A percentile compares a stretch with the other conserved stretches of the same genome.
Evolutionary conservation across 2,888 invertebrate species (phyloP).

Genomic region (Nephrotoma flavescens): DNA sequence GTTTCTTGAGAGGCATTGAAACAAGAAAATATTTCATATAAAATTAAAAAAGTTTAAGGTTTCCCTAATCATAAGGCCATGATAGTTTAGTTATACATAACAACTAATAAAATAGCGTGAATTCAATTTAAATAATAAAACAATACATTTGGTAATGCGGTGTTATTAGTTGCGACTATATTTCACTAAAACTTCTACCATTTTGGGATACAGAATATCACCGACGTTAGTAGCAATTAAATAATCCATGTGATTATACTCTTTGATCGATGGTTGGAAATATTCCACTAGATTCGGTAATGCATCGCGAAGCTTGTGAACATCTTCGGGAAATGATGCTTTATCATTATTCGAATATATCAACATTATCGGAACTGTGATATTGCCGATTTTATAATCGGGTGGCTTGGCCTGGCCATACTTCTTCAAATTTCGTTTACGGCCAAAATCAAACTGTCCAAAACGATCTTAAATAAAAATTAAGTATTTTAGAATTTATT

Average conservation of each 20-base stretch:
- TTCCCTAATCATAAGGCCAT: too few relatives aligned
- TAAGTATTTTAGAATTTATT: too few relatives aligned
- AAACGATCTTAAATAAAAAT: constrained; percentile 24
- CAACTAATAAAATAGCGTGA: too few relatives aligned
- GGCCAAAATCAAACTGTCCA: constrained; percentile 37
- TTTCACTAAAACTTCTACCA: too few relatives aligned
- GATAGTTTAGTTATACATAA: too few relatives aligned
- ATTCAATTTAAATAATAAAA: too few relatives aligned
- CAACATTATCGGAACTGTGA: constrained; percentile 41
- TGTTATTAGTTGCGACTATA: too few relatives aligned
- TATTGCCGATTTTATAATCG: constrained; percentile 34
- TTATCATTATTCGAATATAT: constrained; percentile 45
- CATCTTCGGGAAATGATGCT: constrained; percentile 36
- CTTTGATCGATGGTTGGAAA: constrained; percentile 31
- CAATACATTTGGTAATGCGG: too few relatives aligned
- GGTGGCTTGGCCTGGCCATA: constrained; percentile 39
- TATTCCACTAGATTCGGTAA: constrained; percentile 12
- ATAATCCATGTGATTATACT: constrained; percentile 45
- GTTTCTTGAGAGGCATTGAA: too few relatives aligned
- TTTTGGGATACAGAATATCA: too few relatives aligned
- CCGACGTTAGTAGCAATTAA: constrained; percentile 30
- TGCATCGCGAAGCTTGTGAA: constrained; percentile 19
- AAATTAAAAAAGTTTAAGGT: too few relatives aligned
- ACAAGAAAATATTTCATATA: too few relatives aligned
- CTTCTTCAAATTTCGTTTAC: constrained; percentile 28